Evolutionary conservation across 53 echinoderm and acorn worm genomes (phyloP).

Genomic region (Actinopyga echinites): DNA sequence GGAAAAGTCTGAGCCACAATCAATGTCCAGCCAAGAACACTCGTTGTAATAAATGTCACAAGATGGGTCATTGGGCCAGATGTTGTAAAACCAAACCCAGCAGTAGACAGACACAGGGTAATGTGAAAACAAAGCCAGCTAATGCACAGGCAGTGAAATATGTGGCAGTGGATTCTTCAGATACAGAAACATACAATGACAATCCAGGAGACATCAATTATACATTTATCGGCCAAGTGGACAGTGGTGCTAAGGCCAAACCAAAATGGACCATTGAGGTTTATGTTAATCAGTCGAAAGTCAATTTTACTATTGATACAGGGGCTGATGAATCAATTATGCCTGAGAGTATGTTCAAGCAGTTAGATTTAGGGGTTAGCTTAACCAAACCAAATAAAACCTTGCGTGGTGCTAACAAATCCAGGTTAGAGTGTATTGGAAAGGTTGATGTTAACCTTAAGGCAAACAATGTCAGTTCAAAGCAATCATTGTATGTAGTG

Average conservation of each 20-base stretch:
- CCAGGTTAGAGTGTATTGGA: background rate
- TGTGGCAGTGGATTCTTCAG: background rate
- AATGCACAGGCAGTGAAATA: background rate
- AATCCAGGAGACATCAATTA: background rate
- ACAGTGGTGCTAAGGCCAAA: background rate
- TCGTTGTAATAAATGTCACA: slow-evolving; percentile 39
- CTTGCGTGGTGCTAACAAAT: slow-evolving; percentile 12
- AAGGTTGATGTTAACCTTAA: background rate
- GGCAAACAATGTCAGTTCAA: slow-evolving; percentile 4
- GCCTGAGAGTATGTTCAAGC: background rate
- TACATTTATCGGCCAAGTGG: background rate
- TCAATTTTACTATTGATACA: background rate
- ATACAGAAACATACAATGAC: background rate
- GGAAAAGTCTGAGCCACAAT: background rate
- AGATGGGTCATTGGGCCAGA: slow-evolving; percentile 40
- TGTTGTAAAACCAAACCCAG: background rate
- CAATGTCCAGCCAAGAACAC: slow-evolving; percentile 69
- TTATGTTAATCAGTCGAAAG: background rate
- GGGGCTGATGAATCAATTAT: slow-evolving; percentile 40
- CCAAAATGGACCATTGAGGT: background rate
- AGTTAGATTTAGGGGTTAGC: background rate
- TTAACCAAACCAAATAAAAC: background rate
- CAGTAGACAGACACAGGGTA: too few relatives aligned
- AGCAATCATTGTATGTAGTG: background rate
- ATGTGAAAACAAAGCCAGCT: too few relatives aligned